A percentile compares a stretch with the other conserved stretches of the same genome.
phyloP scores from a whole-genome alignment of 1,140 invertebrate genomes.

The Tetramorium simillimum region DNA sequence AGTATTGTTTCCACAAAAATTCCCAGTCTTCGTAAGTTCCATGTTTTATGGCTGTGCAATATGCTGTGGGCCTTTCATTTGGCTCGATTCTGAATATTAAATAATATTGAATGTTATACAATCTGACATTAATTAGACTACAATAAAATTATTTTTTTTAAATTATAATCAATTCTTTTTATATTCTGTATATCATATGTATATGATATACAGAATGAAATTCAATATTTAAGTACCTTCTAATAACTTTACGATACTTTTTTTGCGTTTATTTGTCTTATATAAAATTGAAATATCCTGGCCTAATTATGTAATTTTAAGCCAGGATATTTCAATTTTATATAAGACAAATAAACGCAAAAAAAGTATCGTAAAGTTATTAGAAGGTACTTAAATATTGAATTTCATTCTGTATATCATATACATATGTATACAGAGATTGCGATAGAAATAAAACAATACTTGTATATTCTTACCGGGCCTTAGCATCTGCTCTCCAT shows the following conservation, averaged over 20 bases:
- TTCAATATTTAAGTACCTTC: neutral
- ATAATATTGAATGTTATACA: neutral
- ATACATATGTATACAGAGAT: neutral
- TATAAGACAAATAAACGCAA: neutral
- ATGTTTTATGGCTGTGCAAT: slow-evolving; percentile 91
- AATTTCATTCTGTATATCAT: neutral
- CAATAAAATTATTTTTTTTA: neutral
- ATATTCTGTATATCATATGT: neutral
- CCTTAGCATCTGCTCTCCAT: slow-evolving; percentile 76
- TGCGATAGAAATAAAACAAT: neutral
- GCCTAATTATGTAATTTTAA: no score
- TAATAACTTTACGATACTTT: neutral
- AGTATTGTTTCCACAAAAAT: slow-evolving; percentile 91
- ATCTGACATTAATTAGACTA: neutral
- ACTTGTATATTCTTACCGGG: slow-evolving; percentile 50
- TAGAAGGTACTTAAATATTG: neutral
- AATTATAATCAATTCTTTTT: neutral
- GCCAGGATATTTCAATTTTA: neutral
- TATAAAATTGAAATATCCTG: neutral
- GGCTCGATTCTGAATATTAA: slow-evolving; percentile 56
- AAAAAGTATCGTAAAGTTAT: neutral
- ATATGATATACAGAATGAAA: neutral
- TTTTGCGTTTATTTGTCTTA: neutral
- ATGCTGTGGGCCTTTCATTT: slow-evolving; percentile 90
- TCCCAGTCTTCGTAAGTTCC: slow-evolving; percentile 92